Conservation (phyloP, 1,140 invertebrate genomes). For the Brachionus koreanus region DNA sequence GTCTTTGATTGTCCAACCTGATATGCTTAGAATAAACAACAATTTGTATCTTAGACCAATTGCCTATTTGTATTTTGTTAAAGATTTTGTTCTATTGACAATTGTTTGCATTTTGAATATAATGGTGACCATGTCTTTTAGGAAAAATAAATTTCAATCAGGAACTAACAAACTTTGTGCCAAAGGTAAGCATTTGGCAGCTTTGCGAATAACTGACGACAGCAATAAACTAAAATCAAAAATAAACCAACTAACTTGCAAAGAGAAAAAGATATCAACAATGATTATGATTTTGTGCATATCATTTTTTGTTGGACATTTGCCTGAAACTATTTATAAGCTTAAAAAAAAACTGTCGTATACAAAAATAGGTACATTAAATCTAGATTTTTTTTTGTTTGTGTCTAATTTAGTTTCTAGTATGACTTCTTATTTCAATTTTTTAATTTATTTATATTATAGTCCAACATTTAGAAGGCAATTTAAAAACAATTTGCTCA, state of each 20-base stretch:
- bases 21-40: background rate
- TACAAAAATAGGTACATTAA: background rate
- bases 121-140: background rate
- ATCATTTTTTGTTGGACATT: slow-evolving; percentile 2
- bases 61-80: slow-evolving; percentile 17
- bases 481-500: slow-evolving; percentile 9
- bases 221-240: background rate
- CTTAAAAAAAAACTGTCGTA: slow-evolving; percentile 14
- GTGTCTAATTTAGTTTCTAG: background rate
- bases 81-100: slow-evolving; percentile 1
- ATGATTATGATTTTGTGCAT: slow-evolving; percentile 19
- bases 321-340: slow-evolving; percentile 3
- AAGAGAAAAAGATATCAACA: background rate
- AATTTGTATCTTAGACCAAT: background rate
- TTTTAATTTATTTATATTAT: slow-evolving; percentile 19
- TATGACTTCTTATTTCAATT: slow-evolving; percentile 4
- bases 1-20: background rate
- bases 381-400: slow-evolving; percentile 11
- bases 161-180: background rate
- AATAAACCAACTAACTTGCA: background rate
- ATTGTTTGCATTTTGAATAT: background rate
- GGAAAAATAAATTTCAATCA: background rate
- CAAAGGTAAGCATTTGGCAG: background rate
- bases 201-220: background rate
- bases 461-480: slow-evolving; percentile 14